These are phyloP conservation scores for Gallinago nigripennis DNA, from an alignment of 2,797 vertebrate species.

Conservation along the genomic window DNA sequence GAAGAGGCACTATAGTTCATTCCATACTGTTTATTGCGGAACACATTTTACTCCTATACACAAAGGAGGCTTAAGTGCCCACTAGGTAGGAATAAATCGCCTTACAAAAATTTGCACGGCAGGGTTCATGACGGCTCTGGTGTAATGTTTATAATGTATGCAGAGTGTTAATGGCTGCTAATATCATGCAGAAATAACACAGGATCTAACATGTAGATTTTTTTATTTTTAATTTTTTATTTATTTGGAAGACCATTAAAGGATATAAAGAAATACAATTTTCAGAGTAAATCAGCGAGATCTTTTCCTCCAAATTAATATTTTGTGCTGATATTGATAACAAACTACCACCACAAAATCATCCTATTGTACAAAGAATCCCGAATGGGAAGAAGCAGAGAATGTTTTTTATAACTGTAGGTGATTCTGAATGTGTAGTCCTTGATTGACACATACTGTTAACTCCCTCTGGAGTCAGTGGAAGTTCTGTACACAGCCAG, in stretches of 20 bases:
- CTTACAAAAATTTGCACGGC: slow-evolving; percentile 73
- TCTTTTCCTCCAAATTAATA: background rate
- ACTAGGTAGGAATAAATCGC: slow-evolving; percentile 78
- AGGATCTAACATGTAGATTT: background rate
- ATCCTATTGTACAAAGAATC: background rate
- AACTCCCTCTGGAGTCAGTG: slow-evolving; percentile 45
- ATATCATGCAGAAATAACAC: slow-evolving; percentile 70
- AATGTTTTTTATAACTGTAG: background rate
- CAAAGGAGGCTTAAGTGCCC: slow-evolving; percentile 73
- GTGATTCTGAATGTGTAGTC: background rate
- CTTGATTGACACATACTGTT: background rate
- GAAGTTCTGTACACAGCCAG: slow-evolving; percentile 27
- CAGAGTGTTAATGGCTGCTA: slow-evolving; percentile 63
- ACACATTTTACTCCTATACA: slow-evolving; percentile 64
- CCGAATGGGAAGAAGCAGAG: background rate
- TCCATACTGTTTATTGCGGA: slow-evolving; percentile 64
- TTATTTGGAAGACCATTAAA: background rate
- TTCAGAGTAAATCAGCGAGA: background rate
- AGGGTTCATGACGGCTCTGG: slow-evolving; percentile 65
- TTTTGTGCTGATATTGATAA: background rate
- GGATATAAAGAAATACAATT: background rate
- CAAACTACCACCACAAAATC: background rate
- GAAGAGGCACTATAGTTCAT: background rate
- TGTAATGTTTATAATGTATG: slow-evolving; percentile 75
- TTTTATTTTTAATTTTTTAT: background rate